Evolutionary conservation across 1,140 invertebrate species (phyloP).

Genomic region (Charaxes varanes): DNA sequence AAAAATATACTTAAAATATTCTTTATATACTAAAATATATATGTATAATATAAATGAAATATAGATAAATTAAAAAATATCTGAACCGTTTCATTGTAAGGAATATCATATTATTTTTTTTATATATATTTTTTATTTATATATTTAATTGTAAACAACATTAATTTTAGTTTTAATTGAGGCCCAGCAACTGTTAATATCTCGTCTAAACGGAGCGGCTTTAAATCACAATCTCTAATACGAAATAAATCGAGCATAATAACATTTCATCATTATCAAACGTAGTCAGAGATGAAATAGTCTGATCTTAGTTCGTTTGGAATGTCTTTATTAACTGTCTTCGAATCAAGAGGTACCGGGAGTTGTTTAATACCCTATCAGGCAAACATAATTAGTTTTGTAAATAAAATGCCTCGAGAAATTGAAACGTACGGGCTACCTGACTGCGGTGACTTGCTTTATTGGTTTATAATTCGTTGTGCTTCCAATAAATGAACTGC

Average conservation of each 20-base stretch:
- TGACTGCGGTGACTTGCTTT: constrained; percentile 59
- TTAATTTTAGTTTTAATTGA: too few relatives aligned
- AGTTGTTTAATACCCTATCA: constrained; percentile 66
- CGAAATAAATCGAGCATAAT: constrained; percentile 36
- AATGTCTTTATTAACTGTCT: constrained; percentile 73
- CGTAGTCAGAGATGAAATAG: constrained; percentile 47
- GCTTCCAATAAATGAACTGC: constrained; percentile 4
- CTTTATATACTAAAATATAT: too few relatives aligned
- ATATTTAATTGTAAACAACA: too few relatives aligned
- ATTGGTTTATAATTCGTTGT: constrained; percentile 37
- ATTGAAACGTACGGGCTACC: constrained; percentile 70
- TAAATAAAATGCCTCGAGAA: constrained; percentile 70
- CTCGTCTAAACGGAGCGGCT: constrained; percentile 2
- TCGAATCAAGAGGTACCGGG: constrained; percentile 54
- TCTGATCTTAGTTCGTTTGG: constrained; percentile 55
- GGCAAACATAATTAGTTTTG: constrained; percentile 72
- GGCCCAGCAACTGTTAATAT: constrained; percentile 6
- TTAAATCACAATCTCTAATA: constrained; percentile 20
- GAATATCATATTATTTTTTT: too few relatives aligned
- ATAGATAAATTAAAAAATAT: too few relatives aligned
- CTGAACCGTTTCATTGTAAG: too few relatives aligned
- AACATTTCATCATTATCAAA: constrained; percentile 41
- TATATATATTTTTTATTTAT: too few relatives aligned
- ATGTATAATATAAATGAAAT: too few relatives aligned
- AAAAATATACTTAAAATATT: too few relatives aligned